These are phyloP conservation scores for Pongo abelii DNA, from an alignment of 2,113 vertebrate genomes.

Conservation along the genomic window DNA sequence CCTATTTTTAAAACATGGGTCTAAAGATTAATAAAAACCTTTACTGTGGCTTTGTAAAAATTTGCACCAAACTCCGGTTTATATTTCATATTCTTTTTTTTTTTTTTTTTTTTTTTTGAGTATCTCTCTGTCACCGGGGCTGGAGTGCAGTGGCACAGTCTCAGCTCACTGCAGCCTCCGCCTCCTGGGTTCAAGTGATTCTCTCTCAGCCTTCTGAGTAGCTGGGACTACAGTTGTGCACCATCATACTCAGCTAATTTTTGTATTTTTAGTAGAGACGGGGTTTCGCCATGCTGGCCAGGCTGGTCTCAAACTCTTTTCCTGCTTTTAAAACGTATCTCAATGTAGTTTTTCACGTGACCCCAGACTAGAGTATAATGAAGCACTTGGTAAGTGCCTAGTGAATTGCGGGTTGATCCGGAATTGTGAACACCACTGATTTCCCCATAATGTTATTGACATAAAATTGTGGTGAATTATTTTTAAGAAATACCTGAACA, in stretches of 20 bases:
- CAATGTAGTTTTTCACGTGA: not conserved
- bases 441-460: not conserved
- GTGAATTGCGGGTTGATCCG: not conserved
- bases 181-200: no score
- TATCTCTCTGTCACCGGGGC: no score
- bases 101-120: no score
- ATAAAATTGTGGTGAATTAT: not conserved
- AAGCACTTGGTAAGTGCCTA: not conserved
- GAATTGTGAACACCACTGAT: not conserved
- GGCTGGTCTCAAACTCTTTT: not conserved
- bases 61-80: not conserved
- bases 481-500: not conserved
- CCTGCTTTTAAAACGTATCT: not conserved
- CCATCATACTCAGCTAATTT: no score
- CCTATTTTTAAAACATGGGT: not conserved
- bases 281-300: no score
- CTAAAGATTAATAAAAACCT: slow-evolving; percentile 10
- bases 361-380: not conserved
- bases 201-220: no score
- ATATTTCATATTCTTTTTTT: not conserved
- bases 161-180: no score
- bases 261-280: no score
- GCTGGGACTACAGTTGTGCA: no score
- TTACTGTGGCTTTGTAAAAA: not conserved
- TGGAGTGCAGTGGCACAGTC: no score